Conservation (phyloP, 2,888 invertebrate species). For the Pecten maximus region DNA sequence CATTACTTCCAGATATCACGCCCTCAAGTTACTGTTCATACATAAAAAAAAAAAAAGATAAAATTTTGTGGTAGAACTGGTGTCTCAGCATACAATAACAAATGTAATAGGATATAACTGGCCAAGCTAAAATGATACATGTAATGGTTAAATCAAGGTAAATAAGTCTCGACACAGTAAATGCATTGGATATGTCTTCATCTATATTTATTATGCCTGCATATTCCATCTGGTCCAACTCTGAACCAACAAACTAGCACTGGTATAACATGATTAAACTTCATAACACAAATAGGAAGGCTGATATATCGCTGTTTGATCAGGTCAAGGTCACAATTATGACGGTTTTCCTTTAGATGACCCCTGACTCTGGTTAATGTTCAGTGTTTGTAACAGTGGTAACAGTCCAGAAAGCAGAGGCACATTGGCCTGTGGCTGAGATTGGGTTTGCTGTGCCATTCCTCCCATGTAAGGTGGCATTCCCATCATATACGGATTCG, state of each 20-base stretch:
- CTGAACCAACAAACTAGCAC: not conserved
- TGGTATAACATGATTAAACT: too few species aligned
- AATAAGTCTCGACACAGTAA: not conserved
- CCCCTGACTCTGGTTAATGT: conserved; percentile 42
- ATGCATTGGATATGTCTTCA: not conserved
- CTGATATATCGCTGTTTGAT: not conserved
- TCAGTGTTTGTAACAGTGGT: conserved; percentile 52
- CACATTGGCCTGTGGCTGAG: conserved; percentile 36
- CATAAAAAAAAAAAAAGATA: not conserved
- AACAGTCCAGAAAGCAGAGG: conserved; percentile 52
- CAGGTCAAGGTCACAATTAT: not conserved
- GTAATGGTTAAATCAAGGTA: not conserved
- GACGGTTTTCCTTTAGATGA: not conserved
- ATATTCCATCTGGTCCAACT: not conserved
- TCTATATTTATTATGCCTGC: not conserved
- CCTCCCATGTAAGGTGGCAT: conserved; percentile 13
- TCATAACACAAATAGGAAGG: not conserved
- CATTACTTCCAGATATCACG: not conserved
- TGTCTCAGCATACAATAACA: not conserved
- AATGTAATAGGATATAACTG: not conserved
- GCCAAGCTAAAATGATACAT: not conserved
- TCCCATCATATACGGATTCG: conserved; percentile 40
- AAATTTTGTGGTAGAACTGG: not conserved
- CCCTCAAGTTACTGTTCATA: too few species aligned
- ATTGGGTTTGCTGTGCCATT: not conserved